Evolutionary conservation across 2,888 invertebrate species (phyloP).

Genomic region (Drosophila recens): DNA sequence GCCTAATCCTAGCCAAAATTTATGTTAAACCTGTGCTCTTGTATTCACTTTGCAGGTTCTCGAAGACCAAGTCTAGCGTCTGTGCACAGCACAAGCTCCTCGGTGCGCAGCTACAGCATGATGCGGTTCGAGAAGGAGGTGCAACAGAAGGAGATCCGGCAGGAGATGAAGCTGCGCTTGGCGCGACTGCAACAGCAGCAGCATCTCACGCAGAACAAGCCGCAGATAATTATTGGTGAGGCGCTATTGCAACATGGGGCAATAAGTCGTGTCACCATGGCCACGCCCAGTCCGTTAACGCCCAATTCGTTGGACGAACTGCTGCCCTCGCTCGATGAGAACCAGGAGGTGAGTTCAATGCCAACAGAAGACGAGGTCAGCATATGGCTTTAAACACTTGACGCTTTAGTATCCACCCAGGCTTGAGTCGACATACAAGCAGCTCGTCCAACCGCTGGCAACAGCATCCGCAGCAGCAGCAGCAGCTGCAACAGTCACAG

Average conservation of each 20-base stretch:
- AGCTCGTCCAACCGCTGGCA: slow-evolving; percentile 67
- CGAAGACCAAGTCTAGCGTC: slow-evolving; percentile 95
- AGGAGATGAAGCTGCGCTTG: slow-evolving; percentile 91
- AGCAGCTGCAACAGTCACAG: slow-evolving; percentile 13
- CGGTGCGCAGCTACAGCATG: slow-evolving; percentile 93
- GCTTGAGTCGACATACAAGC: slow-evolving; percentile 67
- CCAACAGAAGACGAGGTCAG: slow-evolving; percentile 6
- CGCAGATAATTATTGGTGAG: slow-evolving; percentile 86
- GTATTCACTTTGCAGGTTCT: slow-evolving; percentile 88
- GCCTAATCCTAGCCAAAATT: not conserved
- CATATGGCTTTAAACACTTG: slow-evolving; percentile 24
- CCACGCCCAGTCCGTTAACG: slow-evolving; percentile 91
- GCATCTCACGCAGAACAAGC: slow-evolving; percentile 86
- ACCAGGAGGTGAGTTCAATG: slow-evolving; percentile 88
- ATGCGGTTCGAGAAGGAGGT: slow-evolving; percentile 92
- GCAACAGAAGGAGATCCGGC: slow-evolving; percentile 92
- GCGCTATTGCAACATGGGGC: slow-evolving; percentile 80
- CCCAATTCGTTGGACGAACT: slow-evolving; percentile 94
- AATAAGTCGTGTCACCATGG: slow-evolving; percentile 78
- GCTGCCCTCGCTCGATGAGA: slow-evolving; percentile 92
- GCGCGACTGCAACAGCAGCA: slow-evolving; percentile 88
- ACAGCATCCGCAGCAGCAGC: slow-evolving; percentile 20
- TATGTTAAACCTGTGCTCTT: not conserved
- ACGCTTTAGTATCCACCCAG: slow-evolving; percentile 70
- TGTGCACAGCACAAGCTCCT: slow-evolving; percentile 93